Percentiles rank a stretch among this genome's conserved stretches.
phyloP scores from a whole-genome alignment of 2,888 invertebrate species.

The Philereme vetulata region DNA sequence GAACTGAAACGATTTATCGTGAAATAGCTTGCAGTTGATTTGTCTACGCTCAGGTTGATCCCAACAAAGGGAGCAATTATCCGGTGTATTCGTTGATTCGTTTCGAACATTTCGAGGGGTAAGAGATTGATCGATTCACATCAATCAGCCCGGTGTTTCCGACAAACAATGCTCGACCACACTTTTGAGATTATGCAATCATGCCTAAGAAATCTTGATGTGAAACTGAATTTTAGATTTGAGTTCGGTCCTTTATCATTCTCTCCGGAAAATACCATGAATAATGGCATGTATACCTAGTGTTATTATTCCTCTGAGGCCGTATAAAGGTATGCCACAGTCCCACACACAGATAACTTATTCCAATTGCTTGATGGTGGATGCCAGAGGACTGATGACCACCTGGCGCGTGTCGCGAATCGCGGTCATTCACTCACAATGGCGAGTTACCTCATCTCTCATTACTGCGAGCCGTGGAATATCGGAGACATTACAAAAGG shows the following conservation, averaged over 20 bases:
- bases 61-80: slow-evolving; percentile 46
- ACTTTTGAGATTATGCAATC: slow-evolving; percentile 19
- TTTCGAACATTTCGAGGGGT: slow-evolving; percentile 39
- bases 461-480: slow-evolving; percentile 29
- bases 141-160: slow-evolving; percentile 8
- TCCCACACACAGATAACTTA: no score
- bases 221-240: slow-evolving; percentile 6
- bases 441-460: slow-evolving; percentile 39
- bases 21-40: slow-evolving; percentile 28
- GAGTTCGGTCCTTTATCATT: slow-evolving; percentile 1
- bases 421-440: slow-evolving; percentile 63
- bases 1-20: slow-evolving; percentile 29
- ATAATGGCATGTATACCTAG: no score
- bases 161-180: slow-evolving; percentile 18
- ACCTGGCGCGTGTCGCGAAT: slow-evolving; percentile 69
- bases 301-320: no score
- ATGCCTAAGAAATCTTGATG: not conserved
- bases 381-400: slow-evolving; percentile 45
- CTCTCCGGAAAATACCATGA: no score
- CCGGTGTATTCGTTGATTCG: slow-evolving; percentile 46
- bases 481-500: slow-evolving; percentile 23
- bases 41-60: slow-evolving; percentile 42
- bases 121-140: slow-evolving; percentile 26
- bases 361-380: not conserved
- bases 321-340: no score